Percentiles rank a stretch among this genome's conserved stretches.
phyloP scores from a whole-genome alignment of 2,113 vertebrate genomes.

The Paracanthobrama guichenoti region DNA sequence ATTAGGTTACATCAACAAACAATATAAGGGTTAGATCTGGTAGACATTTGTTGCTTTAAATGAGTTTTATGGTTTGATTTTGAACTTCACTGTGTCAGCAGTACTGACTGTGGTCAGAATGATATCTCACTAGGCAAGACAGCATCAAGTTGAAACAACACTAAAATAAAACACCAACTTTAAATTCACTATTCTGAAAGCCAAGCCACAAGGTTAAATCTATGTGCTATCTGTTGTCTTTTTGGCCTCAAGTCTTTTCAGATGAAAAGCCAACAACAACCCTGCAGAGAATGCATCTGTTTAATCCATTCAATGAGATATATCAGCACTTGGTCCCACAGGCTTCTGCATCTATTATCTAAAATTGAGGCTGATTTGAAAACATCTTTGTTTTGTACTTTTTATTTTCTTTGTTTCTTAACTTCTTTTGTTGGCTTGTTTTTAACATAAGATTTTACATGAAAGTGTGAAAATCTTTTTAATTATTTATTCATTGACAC shows the following conservation, averaged over 20 bases:
- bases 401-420: conserved; percentile 1
- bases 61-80: not conserved
- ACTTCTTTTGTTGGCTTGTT: not conserved
- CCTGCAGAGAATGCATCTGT: conserved; percentile 26
- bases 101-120: not conserved
- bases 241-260: conserved; percentile 19
- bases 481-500: not conserved
- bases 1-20: no score
- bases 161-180: not conserved
- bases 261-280: not conserved
- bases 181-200: conserved; percentile 18
- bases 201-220: conserved; percentile 10
- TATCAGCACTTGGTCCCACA: not conserved
- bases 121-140: not conserved
- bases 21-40: no score
- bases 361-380: conserved; percentile 20
- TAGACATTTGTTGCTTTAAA: not conserved
- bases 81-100: not conserved
- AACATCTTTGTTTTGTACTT: conserved; percentile 9
- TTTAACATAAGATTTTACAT: not conserved
- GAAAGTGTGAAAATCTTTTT: not conserved
- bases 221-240: conserved; percentile 9
- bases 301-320: conserved; percentile 22
- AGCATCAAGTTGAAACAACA: not conserved
- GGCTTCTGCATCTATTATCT: conserved; percentile 5